Conservation (phyloP, 2,888 invertebrate species). For the Halictus quadricinctus region DNA sequence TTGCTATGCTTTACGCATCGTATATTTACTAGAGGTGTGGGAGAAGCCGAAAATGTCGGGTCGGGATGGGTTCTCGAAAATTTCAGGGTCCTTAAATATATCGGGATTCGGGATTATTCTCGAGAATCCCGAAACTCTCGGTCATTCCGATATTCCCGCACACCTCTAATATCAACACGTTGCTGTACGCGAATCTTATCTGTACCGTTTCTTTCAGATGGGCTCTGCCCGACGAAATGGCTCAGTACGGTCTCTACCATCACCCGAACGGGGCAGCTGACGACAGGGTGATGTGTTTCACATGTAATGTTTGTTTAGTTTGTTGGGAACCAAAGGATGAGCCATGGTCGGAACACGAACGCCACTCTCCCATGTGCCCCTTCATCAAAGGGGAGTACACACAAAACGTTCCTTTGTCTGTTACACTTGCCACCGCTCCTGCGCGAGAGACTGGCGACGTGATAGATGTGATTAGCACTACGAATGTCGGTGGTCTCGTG, state of each 20-base stretch:
- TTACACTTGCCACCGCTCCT: slow-evolving; percentile 82
- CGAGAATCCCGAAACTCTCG: too few species aligned
- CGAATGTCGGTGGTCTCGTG: slow-evolving; percentile 80
- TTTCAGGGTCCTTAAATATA: too few species aligned
- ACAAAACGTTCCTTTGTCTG: slow-evolving; percentile 95
- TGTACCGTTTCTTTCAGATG: slow-evolving; percentile 85
- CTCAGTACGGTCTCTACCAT: slow-evolving; percentile 98
- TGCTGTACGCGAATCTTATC: slow-evolving; percentile 1
- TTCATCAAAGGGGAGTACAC: slow-evolving; percentile 97
- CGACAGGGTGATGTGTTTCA: slow-evolving; percentile 98
- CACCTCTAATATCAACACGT: not conserved
- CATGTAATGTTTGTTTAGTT: slow-evolving; percentile 96
- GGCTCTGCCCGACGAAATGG: slow-evolving; percentile 98
- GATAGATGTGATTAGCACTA: slow-evolving; percentile 79
- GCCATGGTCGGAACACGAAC: slow-evolving; percentile 98
- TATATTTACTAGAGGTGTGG: too few species aligned
- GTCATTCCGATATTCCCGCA: not conserved
- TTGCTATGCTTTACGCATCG: not conserved
- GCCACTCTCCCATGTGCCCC: slow-evolving; percentile 96
- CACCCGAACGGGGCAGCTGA: slow-evolving; percentile 95
- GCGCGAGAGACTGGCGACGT: slow-evolving; percentile 80
- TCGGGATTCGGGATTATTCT: too few species aligned
- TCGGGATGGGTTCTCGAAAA: too few species aligned
- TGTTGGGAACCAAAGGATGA: slow-evolving; percentile 99
- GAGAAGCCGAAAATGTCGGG: too few species aligned